These are phyloP conservation scores for Styela plicata DNA, from an alignment of 23 tunicate genomes.

Conservation along the genomic window DNA sequence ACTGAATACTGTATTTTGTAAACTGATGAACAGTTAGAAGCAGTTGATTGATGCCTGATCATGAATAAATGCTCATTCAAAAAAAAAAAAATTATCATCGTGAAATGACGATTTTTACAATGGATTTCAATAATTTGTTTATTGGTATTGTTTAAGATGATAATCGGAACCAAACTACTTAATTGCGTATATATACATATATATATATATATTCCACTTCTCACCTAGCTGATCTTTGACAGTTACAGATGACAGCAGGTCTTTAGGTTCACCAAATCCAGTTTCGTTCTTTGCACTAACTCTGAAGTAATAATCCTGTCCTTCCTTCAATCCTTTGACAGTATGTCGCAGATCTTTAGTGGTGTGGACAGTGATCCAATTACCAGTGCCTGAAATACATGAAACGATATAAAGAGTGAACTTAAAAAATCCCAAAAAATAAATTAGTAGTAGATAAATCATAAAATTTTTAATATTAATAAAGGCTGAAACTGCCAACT, in stretches of 20 bases:
- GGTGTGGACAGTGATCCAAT: conserved; percentile 56
- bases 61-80: too few relatives aligned
- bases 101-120: not conserved
- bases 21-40: too few relatives aligned
- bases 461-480: too few relatives aligned
- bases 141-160: not conserved
- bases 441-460: too few relatives aligned
- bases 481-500: too few relatives aligned
- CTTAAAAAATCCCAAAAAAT: too few relatives aligned
- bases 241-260: conserved; percentile 71
- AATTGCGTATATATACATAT: not conserved
- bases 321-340: conserved; percentile 71
- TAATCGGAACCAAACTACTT: not conserved
- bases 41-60: too few relatives aligned
- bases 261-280: conserved; percentile 82
- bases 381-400: conserved; percentile 32
- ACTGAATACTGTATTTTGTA: too few relatives aligned
- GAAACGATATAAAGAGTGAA: not conserved
- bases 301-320: conserved; percentile 85
- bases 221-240: conserved; percentile 54
- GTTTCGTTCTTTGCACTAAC: conserved; percentile 78
- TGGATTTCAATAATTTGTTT: not conserved
- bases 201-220: not conserved
- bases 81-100: too few relatives aligned
- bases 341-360: conserved; percentile 46